Percentiles rank a stretch among this genome's conserved stretches.
These are phyloP conservation scores for Leptodirus hochenwartii DNA, from an alignment of 2,888 invertebrate genomes.

Conservation along the genomic window DNA sequence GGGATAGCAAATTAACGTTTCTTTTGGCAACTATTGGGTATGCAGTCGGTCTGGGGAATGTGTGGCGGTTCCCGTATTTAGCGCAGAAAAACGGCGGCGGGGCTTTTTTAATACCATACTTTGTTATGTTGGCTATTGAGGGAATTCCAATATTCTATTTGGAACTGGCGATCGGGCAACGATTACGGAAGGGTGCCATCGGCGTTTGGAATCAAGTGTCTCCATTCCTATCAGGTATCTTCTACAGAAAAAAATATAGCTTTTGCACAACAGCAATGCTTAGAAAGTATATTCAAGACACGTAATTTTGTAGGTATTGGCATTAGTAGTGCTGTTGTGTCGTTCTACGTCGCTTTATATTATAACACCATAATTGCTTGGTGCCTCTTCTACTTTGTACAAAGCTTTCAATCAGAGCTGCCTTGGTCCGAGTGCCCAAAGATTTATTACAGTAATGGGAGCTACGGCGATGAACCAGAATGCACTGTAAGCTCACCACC, in stretches of 20 bases:
- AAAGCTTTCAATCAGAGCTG: conserved; percentile 79
- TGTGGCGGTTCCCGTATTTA: conserved; percentile 89
- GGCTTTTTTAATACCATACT: conserved; percentile 92
- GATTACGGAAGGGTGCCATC: conserved; percentile 81
- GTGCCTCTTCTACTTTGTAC: conserved; percentile 89
- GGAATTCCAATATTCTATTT: conserved; percentile 93
- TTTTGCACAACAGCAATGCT: too few species aligned
- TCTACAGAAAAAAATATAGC: too few species aligned
- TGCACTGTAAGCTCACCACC: conserved; percentile 48
- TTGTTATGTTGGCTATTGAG: conserved; percentile 85
- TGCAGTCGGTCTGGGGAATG: conserved; percentile 86
- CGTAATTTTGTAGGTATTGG: conserved; percentile 47
- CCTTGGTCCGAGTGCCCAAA: conserved; percentile 89
- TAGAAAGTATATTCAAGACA: neutral
- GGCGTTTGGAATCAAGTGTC: conserved; percentile 93
- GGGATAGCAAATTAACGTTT: conserved; percentile 88
- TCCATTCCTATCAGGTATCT: conserved; percentile 49
- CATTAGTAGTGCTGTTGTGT: conserved; percentile 87
- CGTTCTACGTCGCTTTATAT: conserved; percentile 90
- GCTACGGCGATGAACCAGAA: conserved; percentile 62
- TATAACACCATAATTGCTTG: conserved; percentile 97
- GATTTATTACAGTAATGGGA: conserved; percentile 58
- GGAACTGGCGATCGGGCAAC: conserved; percentile 88
- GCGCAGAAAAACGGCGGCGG: conserved; percentile 92
- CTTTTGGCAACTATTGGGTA: conserved; percentile 75